Percentiles rank a stretch among this genome's conserved stretches.
Conservation (phyloP, 1,140 invertebrate genomes). For the Papilio machaon region DNA sequence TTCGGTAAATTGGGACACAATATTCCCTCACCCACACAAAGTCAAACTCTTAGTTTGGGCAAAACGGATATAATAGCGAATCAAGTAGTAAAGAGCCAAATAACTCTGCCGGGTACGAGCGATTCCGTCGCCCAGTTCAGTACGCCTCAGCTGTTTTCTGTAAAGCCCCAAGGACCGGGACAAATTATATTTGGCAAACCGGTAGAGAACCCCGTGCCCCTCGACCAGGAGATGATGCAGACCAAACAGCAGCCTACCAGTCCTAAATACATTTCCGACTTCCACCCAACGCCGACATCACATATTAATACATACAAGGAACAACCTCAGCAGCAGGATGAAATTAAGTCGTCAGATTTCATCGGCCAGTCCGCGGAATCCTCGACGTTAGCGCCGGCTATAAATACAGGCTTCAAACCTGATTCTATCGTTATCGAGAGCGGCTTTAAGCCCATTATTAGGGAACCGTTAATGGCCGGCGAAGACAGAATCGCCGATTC, state of each 20-base stretch:
- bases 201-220: slow-evolving; percentile 76
- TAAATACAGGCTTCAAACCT: slow-evolving; percentile 90
- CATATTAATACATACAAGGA: slow-evolving; percentile 48
- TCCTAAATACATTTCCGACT: slow-evolving; percentile 51
- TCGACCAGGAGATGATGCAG: slow-evolving; percentile 76
- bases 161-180: slow-evolving; percentile 57
- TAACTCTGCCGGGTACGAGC: slow-evolving; percentile 64
- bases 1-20: slow-evolving; percentile 65
- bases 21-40: slow-evolving; percentile 52
- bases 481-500: slow-evolving; percentile 81
- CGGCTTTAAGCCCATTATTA: slow-evolving; percentile 91
- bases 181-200: slow-evolving; percentile 81
- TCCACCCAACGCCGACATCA: slow-evolving; percentile 49
- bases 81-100: slow-evolving; percentile 79
- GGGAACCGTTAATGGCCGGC: slow-evolving; percentile 80
- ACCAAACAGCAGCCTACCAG: slow-evolving; percentile 62
- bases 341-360: slow-evolving; percentile 80
- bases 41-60: slow-evolving; percentile 75
- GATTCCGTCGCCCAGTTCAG: slow-evolving; percentile 65
- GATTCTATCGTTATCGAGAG: slow-evolving; percentile 90
- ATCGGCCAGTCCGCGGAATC: slow-evolving; percentile 74
- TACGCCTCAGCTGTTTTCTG: slow-evolving; percentile 60
- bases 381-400: slow-evolving; percentile 76
- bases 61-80: slow-evolving; percentile 78
- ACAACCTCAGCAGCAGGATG: slow-evolving; percentile 50